These are phyloP conservation scores for Drosophila azteca DNA, from an alignment of 1,140 invertebrate species.

Conservation along the genomic window DNA sequence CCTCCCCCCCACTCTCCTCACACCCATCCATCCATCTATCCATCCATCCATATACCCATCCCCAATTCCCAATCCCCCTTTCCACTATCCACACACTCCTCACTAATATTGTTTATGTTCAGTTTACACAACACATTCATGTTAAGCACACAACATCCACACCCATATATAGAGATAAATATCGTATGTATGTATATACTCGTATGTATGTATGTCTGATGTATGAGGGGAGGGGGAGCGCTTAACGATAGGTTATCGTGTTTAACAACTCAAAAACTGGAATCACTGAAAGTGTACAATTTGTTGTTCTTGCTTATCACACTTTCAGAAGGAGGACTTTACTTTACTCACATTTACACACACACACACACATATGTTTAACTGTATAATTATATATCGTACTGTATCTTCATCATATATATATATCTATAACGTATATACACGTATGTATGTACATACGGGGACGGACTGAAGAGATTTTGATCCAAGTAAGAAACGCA, in stretches of 20 bases:
- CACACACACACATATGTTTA: conserved; percentile 49
- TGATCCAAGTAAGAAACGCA: too few relatives aligned
- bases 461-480: too few relatives aligned
- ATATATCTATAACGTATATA: conserved; percentile 49
- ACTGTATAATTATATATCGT: conserved; percentile 47
- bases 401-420: conserved; percentile 1
- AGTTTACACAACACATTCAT: conserved; percentile 41
- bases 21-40: conserved; percentile 26
- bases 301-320: conserved; percentile 34
- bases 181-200: conserved; percentile 42
- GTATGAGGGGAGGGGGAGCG: conserved; percentile 19
- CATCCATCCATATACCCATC: not conserved
- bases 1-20: conserved; percentile 4
- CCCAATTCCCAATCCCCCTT: not conserved
- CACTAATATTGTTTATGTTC: conserved; percentile 54
- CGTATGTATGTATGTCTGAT: conserved; percentile 25
- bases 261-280: conserved; percentile 44
- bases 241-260: conserved; percentile 43
- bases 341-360: conserved; percentile 30
- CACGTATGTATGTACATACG: not conserved
- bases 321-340: conserved; percentile 1
- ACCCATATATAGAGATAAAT: conserved; percentile 45
- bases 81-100: not conserved
- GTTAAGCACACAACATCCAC: conserved; percentile 34
- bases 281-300: conserved; percentile 43